phyloP scores from a whole-genome alignment of 2,888 invertebrate species.

The Digitonthophagus gazella region DNA sequence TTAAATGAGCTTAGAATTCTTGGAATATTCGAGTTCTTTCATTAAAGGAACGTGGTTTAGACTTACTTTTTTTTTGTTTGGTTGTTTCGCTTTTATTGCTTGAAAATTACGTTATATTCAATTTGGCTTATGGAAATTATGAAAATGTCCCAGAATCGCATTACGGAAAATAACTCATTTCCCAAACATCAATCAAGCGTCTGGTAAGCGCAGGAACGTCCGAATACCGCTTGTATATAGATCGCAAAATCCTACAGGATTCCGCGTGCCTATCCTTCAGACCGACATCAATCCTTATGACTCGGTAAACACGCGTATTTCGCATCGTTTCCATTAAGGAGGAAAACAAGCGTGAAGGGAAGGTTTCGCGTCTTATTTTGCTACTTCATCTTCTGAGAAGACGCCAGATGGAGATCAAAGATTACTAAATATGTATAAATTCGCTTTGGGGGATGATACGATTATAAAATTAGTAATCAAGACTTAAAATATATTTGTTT shows the following conservation, averaged over 20 bases:
- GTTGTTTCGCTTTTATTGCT: too few species aligned
- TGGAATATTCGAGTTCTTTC: too few species aligned
- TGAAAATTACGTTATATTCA: neutral
- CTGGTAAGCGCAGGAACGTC: neutral
- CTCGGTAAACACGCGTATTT: neutral
- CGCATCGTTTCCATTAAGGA: neutral
- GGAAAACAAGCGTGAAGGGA: neutral
- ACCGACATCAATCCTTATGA: neutral
- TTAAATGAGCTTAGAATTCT: too few species aligned
- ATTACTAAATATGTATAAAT: too few species aligned
- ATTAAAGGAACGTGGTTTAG: too few species aligned
- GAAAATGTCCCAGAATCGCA: slow-evolving; percentile 1
- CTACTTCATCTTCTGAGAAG: neutral
- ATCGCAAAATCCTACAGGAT: neutral
- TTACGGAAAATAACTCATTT: slow-evolving; percentile 22
- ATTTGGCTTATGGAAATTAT: neutral
- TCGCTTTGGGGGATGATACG: too few species aligned
- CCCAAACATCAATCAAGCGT: slow-evolving; percentile 21
- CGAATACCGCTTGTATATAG: slow-evolving; percentile 25
- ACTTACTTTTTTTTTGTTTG: too few species aligned
- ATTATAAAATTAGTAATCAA: too few species aligned
- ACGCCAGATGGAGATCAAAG: neutral
- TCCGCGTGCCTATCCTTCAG: neutral
- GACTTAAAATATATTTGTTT: too few species aligned
- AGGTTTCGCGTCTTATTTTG: neutral